Percentiles rank a stretch among this genome's conserved stretches.
Conservation (phyloP, 1,140 invertebrate genomes). For the Heliconius nattereri region DNA sequence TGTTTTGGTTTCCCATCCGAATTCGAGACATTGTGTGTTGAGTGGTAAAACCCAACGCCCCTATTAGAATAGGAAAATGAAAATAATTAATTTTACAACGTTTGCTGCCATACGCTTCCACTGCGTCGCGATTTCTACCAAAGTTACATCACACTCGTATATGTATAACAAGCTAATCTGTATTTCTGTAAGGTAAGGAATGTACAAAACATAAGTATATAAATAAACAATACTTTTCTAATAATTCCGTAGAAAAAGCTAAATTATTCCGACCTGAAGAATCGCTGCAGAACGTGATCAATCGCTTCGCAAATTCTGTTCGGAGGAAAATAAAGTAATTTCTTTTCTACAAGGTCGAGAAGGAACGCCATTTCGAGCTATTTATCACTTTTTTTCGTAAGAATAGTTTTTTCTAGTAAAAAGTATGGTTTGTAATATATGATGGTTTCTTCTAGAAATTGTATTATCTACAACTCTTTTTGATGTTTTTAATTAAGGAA, state of each 20-base stretch:
- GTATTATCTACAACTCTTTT: neutral
- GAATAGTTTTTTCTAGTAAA: slow-evolving; percentile 11
- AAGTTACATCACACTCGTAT: no score
- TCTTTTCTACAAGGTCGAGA: slow-evolving; percentile 25
- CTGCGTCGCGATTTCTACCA: no score
- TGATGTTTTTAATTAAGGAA: no score
- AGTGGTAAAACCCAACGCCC: no score
- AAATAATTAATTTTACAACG: no score
- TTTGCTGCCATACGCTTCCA: no score
- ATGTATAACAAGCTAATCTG: no score
- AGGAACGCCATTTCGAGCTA: slow-evolving; percentile 25
- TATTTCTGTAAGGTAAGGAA: no score
- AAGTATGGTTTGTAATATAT: slow-evolving; percentile 17
- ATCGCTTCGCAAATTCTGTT: slow-evolving; percentile 23
- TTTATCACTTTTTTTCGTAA: slow-evolving; percentile 35
- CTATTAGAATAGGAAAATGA: no score
- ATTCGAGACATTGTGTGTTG: no score
- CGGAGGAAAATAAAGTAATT: slow-evolving; percentile 37
- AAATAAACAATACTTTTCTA: slow-evolving; percentile 3
- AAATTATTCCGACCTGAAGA: slow-evolving; percentile 27
- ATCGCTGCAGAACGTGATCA: slow-evolving; percentile 37
- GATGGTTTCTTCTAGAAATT: neutral
- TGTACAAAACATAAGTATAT: neutral
- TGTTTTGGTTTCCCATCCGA: no score
- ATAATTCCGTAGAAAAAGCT: neutral